Conservation (phyloP, 2,888 invertebrate species). For the Lordiphosa fenestrarum region DNA sequence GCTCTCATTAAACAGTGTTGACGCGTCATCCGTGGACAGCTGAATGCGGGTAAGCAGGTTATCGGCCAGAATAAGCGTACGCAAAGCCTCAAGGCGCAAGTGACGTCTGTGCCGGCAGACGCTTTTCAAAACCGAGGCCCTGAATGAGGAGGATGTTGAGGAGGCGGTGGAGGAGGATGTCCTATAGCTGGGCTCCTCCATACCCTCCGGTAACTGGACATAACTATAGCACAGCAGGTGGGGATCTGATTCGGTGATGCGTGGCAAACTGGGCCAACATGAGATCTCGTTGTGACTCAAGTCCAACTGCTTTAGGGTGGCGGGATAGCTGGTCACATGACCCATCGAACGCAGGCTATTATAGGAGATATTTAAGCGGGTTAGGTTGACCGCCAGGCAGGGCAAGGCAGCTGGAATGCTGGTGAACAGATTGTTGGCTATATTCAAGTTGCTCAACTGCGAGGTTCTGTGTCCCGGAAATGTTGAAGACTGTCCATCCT, state of each 20-base stretch:
- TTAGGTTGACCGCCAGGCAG: slow-evolving; percentile 93
- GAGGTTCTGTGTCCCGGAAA: slow-evolving; percentile 82
- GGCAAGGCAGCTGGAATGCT: slow-evolving; percentile 93
- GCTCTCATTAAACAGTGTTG: slow-evolving; percentile 82
- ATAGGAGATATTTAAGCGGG: slow-evolving; percentile 93
- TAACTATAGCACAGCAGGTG: slow-evolving; percentile 88
- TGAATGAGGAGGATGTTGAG: slow-evolving; percentile 82
- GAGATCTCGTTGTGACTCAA: slow-evolving; percentile 95
- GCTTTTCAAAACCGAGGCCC: slow-evolving; percentile 88
- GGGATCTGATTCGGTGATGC: slow-evolving; percentile 84
- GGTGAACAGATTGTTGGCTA: slow-evolving; percentile 94
- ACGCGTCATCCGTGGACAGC: slow-evolving; percentile 90
- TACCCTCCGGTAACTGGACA: slow-evolving; percentile 49
- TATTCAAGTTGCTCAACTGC: slow-evolving; percentile 88
- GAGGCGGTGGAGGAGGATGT: slow-evolving; percentile 46
- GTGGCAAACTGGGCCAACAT: slow-evolving; percentile 93
- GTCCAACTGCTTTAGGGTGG: slow-evolving; percentile 93
- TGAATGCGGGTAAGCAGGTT: slow-evolving; percentile 91
- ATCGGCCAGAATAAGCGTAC: slow-evolving; percentile 86
- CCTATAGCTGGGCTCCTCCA: slow-evolving; percentile 60
- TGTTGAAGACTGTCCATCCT: slow-evolving; percentile 77
- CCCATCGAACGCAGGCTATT: slow-evolving; percentile 91
- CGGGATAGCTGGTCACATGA: slow-evolving; percentile 93
- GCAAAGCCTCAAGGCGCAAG: slow-evolving; percentile 83
- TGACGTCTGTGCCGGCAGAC: slow-evolving; percentile 93